Evolutionary conservation across 2,113 vertebrate species (phyloP).

Genomic region (Ceuthmochares aereus): DNA sequence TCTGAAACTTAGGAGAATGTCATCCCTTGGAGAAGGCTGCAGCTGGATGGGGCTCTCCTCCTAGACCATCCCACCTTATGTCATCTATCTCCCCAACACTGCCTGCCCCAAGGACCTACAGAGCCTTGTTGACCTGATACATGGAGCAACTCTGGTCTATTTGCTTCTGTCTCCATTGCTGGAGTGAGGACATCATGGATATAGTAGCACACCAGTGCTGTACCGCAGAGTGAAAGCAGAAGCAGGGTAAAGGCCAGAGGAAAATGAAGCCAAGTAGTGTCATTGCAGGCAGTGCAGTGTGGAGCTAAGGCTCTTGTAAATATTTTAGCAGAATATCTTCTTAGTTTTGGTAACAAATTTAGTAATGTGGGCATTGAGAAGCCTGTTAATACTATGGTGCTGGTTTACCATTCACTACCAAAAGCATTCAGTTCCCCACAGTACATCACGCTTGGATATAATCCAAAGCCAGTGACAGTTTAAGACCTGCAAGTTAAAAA

Average conservation of each 20-base stretch:
- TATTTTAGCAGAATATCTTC: not conserved
- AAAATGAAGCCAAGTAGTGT: not conserved
- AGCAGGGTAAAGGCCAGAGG: not conserved
- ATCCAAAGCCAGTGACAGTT: conserved; percentile 32
- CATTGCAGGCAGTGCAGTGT: not conserved
- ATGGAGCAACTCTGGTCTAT: not conserved
- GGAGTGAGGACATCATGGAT: not conserved
- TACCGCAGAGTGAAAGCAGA: not conserved
- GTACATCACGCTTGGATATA: conserved; percentile 37
- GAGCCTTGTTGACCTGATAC: not conserved
- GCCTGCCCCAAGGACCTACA: not conserved
- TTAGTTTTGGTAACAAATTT: not conserved
- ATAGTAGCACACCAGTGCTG: no score
- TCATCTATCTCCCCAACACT: not conserved
- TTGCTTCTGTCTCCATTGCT: not conserved
- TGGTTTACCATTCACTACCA: not conserved
- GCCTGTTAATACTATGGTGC: not conserved
- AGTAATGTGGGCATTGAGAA: not conserved
- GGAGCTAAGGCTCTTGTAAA: not conserved
- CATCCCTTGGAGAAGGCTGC: not conserved
- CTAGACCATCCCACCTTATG: not conserved
- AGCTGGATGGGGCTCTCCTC: not conserved
- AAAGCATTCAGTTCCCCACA: not conserved
- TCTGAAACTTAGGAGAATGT: not conserved
- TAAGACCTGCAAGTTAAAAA: conserved; percentile 22